A percentile compares a stretch with the other conserved stretches of the same genome.
These are phyloP conservation scores for Neelides sp. DNA, from an alignment of 1,140 invertebrate species.

Conservation along the genomic window DNA sequence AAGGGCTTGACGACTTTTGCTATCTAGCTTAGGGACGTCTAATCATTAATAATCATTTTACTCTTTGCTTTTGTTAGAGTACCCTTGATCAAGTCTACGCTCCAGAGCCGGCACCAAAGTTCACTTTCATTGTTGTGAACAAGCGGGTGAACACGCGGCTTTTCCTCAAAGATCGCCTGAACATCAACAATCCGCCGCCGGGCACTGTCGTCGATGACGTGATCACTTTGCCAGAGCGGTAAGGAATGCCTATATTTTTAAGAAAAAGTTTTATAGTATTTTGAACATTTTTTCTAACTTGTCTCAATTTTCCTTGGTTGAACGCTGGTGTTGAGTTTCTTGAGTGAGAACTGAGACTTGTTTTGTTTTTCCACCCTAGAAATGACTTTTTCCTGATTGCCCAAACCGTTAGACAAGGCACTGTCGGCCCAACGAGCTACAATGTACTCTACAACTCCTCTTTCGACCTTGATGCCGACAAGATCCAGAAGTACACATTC, in stretches of 20 bases:
- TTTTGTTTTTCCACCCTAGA: constrained; percentile 41
- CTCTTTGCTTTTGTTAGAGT: no score
- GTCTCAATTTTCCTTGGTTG: no score
- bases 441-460: constrained; percentile 59
- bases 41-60: no score
- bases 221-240: constrained; percentile 61
- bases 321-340: no score
- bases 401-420: constrained; percentile 61
- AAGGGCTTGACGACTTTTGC: no score
- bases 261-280: no score
- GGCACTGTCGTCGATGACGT: constrained; percentile 45
- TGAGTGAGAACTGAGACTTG: constrained; percentile 1
- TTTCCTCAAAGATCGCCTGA: constrained; percentile 5
- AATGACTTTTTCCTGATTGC: constrained; percentile 71
- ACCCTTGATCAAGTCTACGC: no score
- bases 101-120: constrained; percentile 40
- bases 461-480: constrained; percentile 46
- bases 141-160: constrained; percentile 46
- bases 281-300: no score
- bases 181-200: constrained; percentile 41
- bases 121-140: constrained; percentile 43
- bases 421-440: constrained; percentile 67
- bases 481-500: constrained; percentile 58
- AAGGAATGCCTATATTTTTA: no score
- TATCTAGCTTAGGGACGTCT: no score